phyloP scores from a whole-genome alignment of 2,113 vertebrate species.

The Solea senegalensis region DNA sequence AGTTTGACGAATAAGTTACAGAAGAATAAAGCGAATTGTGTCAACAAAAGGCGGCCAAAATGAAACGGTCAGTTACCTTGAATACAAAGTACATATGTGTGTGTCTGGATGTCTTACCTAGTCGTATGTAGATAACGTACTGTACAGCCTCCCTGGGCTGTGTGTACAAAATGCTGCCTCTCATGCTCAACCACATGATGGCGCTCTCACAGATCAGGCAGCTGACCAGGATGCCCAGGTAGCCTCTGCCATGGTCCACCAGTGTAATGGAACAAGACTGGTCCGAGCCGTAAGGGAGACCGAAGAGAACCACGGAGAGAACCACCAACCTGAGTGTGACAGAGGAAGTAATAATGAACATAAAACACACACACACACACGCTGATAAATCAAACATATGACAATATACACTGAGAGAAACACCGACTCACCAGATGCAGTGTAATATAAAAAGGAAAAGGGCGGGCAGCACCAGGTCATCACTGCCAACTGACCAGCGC shows the following conservation, averaged over 20 bases:
- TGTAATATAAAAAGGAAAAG: constrained; percentile 98
- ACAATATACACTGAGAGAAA: constrained; percentile 9
- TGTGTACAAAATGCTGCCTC: constrained; percentile 98
- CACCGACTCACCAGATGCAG: constrained; percentile 89
- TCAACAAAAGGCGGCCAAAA: no score
- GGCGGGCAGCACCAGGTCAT: constrained; percentile 98
- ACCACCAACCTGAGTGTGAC: constrained; percentile 90
- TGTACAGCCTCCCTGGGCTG: constrained; percentile 98
- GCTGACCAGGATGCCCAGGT: constrained; percentile 97
- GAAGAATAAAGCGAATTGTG: no score
- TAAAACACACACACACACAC: not conserved
- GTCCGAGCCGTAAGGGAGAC: constrained; percentile 91
- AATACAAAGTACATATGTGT: not conserved
- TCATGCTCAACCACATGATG: constrained; percentile 99
- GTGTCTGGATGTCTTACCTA: constrained; percentile 84
- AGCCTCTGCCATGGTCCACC: constrained; percentile 97
- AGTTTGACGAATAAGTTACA: no score
- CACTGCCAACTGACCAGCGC: constrained; percentile 99
- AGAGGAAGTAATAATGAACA: not conserved
- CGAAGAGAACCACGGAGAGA: constrained; percentile 97
- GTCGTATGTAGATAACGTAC: constrained; percentile 97
- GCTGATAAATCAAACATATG: not conserved
- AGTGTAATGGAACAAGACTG: constrained; percentile 95
- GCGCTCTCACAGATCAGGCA: constrained; percentile 98
- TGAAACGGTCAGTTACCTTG: no score